phyloP scores from a whole-genome alignment of 2,888 invertebrate species.

The Cremastobaeus sp. region DNA sequence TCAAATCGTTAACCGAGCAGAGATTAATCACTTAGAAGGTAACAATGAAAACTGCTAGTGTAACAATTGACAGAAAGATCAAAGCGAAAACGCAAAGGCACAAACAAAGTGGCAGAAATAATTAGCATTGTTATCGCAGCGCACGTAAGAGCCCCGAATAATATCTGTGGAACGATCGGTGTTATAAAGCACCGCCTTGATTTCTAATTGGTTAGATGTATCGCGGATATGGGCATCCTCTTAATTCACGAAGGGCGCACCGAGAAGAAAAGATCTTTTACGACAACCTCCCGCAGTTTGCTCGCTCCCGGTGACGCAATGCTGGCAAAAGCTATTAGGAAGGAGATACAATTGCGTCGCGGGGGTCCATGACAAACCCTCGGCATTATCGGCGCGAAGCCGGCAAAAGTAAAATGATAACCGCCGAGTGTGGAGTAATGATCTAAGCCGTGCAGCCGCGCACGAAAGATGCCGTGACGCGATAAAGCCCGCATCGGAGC shows the following conservation, averaged over 20 bases:
- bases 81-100: constrained; percentile 47
- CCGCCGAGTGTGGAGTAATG: constrained; percentile 67
- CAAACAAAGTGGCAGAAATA: constrained; percentile 56
- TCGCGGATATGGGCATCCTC: constrained; percentile 59
- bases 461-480: constrained; percentile 69
- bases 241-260: constrained; percentile 53
- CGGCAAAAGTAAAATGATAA: constrained; percentile 73
- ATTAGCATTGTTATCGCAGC: constrained; percentile 56
- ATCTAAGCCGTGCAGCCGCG: constrained; percentile 69
- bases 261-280: constrained; percentile 52
- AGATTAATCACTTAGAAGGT: constrained; percentile 37
- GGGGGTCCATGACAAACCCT: constrained; percentile 63
- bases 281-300: constrained; percentile 41
- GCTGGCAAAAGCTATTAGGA: constrained; percentile 66
- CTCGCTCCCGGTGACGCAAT: constrained; percentile 57
- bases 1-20: not conserved
- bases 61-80: constrained; percentile 41
- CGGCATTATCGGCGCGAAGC: constrained; percentile 54
- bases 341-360: constrained; percentile 70
- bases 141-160: constrained; percentile 33
- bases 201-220: constrained; percentile 63
- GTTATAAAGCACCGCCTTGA: constrained; percentile 52
- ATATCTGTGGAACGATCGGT: constrained; percentile 55
- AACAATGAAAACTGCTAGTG: constrained; percentile 28
- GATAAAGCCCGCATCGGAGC: constrained; percentile 77